Evolutionary conservation across 2,888 invertebrate species (phyloP), one percentile per base, ranked within the genome.

Genomic region (Cloeon dipterum): DNA sequence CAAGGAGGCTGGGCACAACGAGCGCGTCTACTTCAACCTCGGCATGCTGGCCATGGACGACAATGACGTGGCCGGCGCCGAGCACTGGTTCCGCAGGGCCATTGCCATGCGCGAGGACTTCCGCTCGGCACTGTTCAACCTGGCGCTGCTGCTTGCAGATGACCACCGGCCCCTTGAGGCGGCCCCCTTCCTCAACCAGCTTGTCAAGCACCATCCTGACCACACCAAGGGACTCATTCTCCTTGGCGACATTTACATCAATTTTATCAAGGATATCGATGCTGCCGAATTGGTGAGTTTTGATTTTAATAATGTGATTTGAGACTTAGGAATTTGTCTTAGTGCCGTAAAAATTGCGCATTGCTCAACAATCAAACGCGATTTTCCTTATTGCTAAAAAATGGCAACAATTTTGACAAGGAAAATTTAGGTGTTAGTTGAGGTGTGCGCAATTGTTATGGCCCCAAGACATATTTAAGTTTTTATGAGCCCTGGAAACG

Each of bases 1-100:
- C 46, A 76, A 77, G 45, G 52, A 50, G 37, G 39, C 38, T 41
- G 18, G 20, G 8, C 35, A 35, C n/a, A 91, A 93, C 54, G 88
- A 91, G 53, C 69, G 89, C 41, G 79, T 91, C 4, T 85, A 83
- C 57, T 94, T 94, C 58, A 91, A 93, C 62, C 64, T 91, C 38
- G 93, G 89, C 44, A 93, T 94, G 93, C 61, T 94, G 32, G 81
- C 89, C 29, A 93, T 91, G 89, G 93, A 94, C 55, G 86, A 88
- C 50, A 73, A 78, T 32, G 81, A 89, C 52, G 81, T 76, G 29
- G 73, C 72, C 23, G 77, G 78, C 48, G 91, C 93, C 0, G 89
- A 91, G 55, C 70, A 76, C 38, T 88, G 85, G 76, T 91, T 91
- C 57, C 70, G 83, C 37, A 73, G 78, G 40, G 88, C 91, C 1